Evolutionary conservation across 2,797 vertebrate species (phyloP).

Genomic region (Tragopan temminckii): DNA sequence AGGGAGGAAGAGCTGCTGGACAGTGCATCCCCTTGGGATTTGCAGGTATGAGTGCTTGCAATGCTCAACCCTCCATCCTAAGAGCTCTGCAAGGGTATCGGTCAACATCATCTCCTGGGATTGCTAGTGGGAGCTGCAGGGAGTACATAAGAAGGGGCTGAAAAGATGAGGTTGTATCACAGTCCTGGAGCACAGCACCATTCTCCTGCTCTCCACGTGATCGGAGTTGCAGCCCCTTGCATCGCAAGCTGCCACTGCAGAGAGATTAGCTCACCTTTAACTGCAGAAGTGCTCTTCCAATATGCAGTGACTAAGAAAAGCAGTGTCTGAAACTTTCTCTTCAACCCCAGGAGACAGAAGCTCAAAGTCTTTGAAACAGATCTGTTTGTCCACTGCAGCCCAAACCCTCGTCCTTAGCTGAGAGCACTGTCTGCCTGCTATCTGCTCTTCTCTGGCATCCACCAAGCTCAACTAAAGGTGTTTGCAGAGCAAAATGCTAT

Average conservation of each 20-base stretch:
- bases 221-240: no score
- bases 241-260: neutral
- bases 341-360: neutral
- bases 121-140: neutral
- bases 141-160: neutral
- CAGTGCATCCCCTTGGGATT: neutral
- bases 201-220: neutral
- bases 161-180: fast-evolving
- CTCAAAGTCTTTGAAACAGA: neutral
- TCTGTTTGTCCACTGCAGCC: neutral
- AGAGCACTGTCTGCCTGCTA: neutral
- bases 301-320: neutral
- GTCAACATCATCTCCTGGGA: neutral
- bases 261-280: neutral
- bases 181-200: neutral
- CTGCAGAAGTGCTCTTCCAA: neutral
- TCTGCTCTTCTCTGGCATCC: neutral
- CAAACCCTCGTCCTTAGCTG: neutral
- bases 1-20: neutral
- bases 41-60: neutral
- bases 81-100: fast-evolving
- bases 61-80: neutral
- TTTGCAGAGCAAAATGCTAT: neutral
- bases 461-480: neutral
- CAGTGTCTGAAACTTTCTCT: fast-evolving